Base-by-base conservation (phyloP, 2,113 vertebrate species). In the Piprites chloris region DNA sequence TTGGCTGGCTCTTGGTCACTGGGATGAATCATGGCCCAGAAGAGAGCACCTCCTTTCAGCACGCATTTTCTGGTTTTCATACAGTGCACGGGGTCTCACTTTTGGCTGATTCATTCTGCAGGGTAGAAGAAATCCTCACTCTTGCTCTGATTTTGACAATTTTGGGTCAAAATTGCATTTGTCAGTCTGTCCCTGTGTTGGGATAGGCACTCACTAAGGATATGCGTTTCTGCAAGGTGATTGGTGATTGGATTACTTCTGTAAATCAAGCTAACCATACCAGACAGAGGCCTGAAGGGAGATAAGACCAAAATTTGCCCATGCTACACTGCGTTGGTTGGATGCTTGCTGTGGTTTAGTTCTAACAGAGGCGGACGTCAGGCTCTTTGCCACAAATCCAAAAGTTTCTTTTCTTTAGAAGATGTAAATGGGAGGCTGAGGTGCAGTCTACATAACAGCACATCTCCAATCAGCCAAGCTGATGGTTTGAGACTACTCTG, bases 11-110 rank as follows among this genome's bases (percentile, higher is more conserved):
- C 39, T 55, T 73, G 75, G 90, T 74, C 72, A 12, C 39, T 71
- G 72, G 68, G 52, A 85, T 94, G 95, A 96, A 83, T 95, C 89
- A 96, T 58, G 44, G 22, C 74, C 67, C 92, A 71, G 66, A 73
- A 85, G 52, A 56, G 56, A 91, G 80, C 50, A 10, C 92, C 91
- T 83, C 83, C 71, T 90, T 83, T 75, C 79, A 92, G 85, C 90
- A 65, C 6, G 1, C 15, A 5, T 52, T 62, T 33, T 61, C 59
- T 85, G 59, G 33, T 12, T 53, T 67, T 69, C 37, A 1, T 42
- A 21, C 30, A 10, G 67, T 5, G 6, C 23, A 1, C 2, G 30
- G 81, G 73, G 68, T 85, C 87, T 79, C 46, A 1, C 67, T 83
- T 63, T 19, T 9, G 49, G 27, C 66, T 58, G 47, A 23, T 9